Percentiles rank a stretch among this genome's conserved stretches.
phyloP scores from a whole-genome alignment of 2,797 vertebrate species.

The Periparus ater region DNA sequence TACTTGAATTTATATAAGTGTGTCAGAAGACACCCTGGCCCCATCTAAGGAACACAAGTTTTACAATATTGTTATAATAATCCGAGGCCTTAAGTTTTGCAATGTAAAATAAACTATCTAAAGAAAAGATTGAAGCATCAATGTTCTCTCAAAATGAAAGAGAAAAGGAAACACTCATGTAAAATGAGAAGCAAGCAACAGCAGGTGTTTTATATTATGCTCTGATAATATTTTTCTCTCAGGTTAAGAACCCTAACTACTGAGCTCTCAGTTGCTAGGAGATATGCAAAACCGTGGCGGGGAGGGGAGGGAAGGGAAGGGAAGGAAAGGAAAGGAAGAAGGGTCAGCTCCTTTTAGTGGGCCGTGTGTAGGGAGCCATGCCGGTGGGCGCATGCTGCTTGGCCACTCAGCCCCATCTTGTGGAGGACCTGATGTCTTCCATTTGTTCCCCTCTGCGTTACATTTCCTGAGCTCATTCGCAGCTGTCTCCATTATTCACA shows the following conservation, averaged over 20 bases:
- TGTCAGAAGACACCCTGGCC: background rate
- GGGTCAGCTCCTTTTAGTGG: background rate
- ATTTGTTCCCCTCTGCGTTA: background rate
- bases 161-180: background rate
- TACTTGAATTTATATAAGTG: background rate
- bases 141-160: background rate
- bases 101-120: background rate
- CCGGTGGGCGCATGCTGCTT: background rate
- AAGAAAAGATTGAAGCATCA: background rate
- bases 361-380: background rate
- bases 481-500: constrained; percentile 26
- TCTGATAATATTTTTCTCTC: constrained; percentile 10
- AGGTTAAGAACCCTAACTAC: background rate
- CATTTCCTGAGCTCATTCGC: constrained; percentile 15
- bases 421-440: background rate
- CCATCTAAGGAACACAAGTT: background rate
- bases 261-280: background rate
- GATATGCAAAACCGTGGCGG: background rate
- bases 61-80: background rate
- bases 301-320: no score
- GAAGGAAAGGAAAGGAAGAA: background rate
- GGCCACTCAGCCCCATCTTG: background rate
- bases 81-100: background rate
- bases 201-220: background rate
- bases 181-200: background rate